Conservation (phyloP, 2,113 vertebrate genomes). For the Tamias sibiricus region DNA sequence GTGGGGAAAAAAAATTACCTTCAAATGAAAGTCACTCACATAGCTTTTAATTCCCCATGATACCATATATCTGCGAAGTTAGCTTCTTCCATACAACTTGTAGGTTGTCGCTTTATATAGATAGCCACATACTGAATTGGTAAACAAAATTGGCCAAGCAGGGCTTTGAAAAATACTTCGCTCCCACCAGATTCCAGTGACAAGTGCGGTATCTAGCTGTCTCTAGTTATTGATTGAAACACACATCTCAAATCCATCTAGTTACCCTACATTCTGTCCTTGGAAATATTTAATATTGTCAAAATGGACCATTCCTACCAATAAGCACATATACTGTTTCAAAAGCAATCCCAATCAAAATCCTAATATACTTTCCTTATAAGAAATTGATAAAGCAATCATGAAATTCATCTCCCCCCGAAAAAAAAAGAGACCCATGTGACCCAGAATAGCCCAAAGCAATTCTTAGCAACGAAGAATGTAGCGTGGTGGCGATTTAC, state of each 20-base stretch:
- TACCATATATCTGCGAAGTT: not conserved
- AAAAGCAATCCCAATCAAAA: too few species aligned
- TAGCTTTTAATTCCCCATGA: constrained; percentile 6
- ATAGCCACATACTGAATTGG: not conserved
- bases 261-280: not conserved
- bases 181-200: not conserved
- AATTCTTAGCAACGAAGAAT: too few species aligned
- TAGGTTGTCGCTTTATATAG: not conserved
- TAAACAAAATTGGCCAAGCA: not conserved
- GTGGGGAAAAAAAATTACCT: not conserved
- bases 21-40: not conserved
- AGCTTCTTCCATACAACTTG: not conserved
- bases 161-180: not conserved
- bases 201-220: not conserved
- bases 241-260: not conserved
- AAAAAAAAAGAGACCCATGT: too few species aligned
- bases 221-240: not conserved
- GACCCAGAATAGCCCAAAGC: too few species aligned
- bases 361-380: too few species aligned
- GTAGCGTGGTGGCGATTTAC: too few species aligned
- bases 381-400: too few species aligned
- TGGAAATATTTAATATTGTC: too few species aligned
- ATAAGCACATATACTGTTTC: too few species aligned
- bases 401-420: too few species aligned
- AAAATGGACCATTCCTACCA: too few species aligned